These are phyloP conservation scores for Dendropsophus ebraccatus DNA, from an alignment of 2,113 vertebrate genomes.

Conservation along the genomic window DNA sequence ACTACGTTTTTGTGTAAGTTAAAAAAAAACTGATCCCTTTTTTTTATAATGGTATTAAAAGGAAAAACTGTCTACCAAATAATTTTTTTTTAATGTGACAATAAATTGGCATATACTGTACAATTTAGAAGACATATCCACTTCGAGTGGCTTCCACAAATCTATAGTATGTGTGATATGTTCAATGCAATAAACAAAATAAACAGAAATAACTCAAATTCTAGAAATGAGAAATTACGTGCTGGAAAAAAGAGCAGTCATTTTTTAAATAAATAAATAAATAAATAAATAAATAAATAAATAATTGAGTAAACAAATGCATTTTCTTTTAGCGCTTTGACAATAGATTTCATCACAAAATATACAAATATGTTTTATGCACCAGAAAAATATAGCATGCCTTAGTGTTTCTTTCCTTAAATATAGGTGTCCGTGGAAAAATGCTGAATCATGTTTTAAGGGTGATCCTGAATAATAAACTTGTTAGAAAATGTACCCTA, in stretches of 20 bases:
- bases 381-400: constrained; percentile 31
- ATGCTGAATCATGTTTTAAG: constrained; percentile 3
- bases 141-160: too few species aligned
- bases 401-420: background rate
- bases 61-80: too few species aligned
- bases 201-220: background rate
- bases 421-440: background rate
- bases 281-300: background rate
- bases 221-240: background rate
- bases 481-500: constrained; percentile 31
- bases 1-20: too few species aligned
- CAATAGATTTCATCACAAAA: constrained; percentile 15
- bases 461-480: constrained; percentile 20
- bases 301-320: background rate
- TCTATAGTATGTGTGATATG: background rate
- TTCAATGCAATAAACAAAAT: background rate
- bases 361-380: background rate
- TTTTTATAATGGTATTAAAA: too few species aligned
- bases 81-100: too few species aligned
- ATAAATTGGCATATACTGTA: too few species aligned
- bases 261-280: background rate
- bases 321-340: background rate
- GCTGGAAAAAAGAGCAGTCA: background rate
- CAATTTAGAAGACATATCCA: too few species aligned
- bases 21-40: too few species aligned